These are phyloP conservation scores for Philereme transversata DNA, from an alignment of 2,888 invertebrate genomes.

Conservation along the genomic window DNA sequence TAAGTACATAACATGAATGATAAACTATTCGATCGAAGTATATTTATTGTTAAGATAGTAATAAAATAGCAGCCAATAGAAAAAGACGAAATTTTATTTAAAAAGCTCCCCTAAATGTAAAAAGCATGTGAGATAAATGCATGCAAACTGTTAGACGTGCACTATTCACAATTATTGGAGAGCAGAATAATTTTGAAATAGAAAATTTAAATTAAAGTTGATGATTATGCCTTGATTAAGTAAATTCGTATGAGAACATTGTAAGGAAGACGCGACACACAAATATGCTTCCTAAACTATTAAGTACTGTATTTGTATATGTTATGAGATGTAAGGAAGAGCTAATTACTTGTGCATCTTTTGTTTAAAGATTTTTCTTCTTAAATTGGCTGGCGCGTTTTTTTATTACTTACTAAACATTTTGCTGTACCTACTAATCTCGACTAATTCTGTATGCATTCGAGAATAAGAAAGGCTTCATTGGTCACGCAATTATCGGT, in stretches of 20 bases:
- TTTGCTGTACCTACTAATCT: neutral
- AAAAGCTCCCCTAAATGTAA: slow-evolving; percentile 68
- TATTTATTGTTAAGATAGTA: slow-evolving; percentile 51
- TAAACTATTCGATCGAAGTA: slow-evolving; percentile 41
- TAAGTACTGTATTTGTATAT: slow-evolving; percentile 43
- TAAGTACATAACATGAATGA: slow-evolving; percentile 41
- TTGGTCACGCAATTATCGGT: slow-evolving; percentile 5
- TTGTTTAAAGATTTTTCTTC: slow-evolving; percentile 17
- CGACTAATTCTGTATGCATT: neutral
- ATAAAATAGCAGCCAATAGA: slow-evolving; percentile 73
- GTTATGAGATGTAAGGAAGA: slow-evolving; percentile 46
- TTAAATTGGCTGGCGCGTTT: slow-evolving; percentile 16
- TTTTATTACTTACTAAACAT: slow-evolving; percentile 7
- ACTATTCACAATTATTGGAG: slow-evolving; percentile 67
- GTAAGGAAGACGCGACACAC: slow-evolving; percentile 63
- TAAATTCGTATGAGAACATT: slow-evolving; percentile 49
- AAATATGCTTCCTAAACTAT: slow-evolving; percentile 41
- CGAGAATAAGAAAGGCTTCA: neutral
- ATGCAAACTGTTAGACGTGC: slow-evolving; percentile 76
- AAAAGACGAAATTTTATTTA: slow-evolving; percentile 58
- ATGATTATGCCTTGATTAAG: slow-evolving; percentile 1
- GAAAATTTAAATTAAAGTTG: slow-evolving; percentile 19
- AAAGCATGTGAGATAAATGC: slow-evolving; percentile 73
- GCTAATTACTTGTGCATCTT: slow-evolving; percentile 28
- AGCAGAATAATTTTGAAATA: slow-evolving; percentile 59